Base-by-base conservation (phyloP, 1,140 invertebrate species). In the Drosophila bipectinata region DNA sequence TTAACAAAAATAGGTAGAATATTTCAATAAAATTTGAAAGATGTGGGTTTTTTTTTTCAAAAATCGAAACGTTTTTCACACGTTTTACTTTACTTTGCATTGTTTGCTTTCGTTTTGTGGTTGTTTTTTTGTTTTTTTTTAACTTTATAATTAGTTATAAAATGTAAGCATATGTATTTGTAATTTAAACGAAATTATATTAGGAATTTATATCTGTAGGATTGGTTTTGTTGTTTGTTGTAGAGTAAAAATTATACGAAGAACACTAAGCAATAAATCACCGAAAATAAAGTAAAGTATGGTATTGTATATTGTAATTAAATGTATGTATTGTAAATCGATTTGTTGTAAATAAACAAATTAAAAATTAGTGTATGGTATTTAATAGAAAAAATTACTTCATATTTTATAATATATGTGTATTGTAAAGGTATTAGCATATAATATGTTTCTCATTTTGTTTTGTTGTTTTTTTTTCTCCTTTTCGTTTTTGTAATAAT, bases 131-230 rank as follows among this genome's bases (percentile, higher is more conserved):
- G 68, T 80, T 78, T 68, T 37, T 37, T 12, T 37, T 12, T n/a
- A 74, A 57, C 49, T 74, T 68, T 87, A 88, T 85, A 80, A 85
- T 77, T 84, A 87, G 77, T 79, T 79, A 83, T 83, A 88, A 89
- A 88, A 61, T 88, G 78, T 88, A 88, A 88, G 79, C 79, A 85
- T 88, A 88, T 79, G 60, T 80, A 84, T 79, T 73, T 83, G 81
- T 84, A 80, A 84, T 89, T 89, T 89, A 89, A 84, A 82, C 69
- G 68, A 90, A 84, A 81, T 85, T 90, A 90, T 81, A 90, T 90
- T 90, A 90, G 74, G 85, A 82, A 77, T 82, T 81, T 81, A 72
- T 90, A 75, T 77, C 74, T 88, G 67, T 90, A 90, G 78, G 75
- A 90, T 72, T 75, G 75, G 67, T 68, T 81, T 89, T 73, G 67